These are phyloP conservation scores for Ophiodon elongatus DNA, from an alignment of 2,113 vertebrate species.

Conservation along the genomic window DNA sequence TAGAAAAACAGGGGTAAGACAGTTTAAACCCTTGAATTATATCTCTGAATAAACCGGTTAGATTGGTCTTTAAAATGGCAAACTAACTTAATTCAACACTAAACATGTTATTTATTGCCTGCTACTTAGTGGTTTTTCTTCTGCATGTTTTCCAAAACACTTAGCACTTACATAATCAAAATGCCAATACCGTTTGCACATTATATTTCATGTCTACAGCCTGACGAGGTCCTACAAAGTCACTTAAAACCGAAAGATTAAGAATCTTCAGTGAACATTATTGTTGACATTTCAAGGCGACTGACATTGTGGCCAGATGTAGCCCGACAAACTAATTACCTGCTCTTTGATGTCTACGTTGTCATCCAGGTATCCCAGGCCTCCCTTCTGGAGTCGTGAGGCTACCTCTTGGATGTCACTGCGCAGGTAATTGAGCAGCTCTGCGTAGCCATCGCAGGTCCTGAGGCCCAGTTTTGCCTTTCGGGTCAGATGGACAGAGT, in stretches of 20 bases:
- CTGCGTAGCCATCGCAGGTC: slow-evolving; percentile 90
- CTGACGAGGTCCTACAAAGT: neutral
- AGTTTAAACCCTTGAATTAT: too few relatives aligned
- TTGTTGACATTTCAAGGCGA: neutral
- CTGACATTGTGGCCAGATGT: neutral
- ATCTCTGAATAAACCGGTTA: neutral
- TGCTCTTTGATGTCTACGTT: slow-evolving; percentile 89
- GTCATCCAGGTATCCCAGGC: slow-evolving; percentile 94
- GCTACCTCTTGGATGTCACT: slow-evolving; percentile 97
- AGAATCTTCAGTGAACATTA: neutral
- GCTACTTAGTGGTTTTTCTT: neutral
- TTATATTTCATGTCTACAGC: neutral
- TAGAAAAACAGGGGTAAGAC: neutral
- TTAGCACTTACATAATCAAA: neutral
- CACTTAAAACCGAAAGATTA: neutral
- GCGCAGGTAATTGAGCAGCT: slow-evolving; percentile 92
- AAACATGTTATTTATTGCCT: too few relatives aligned
- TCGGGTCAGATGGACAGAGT: slow-evolving; percentile 92
- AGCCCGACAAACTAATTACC: slow-evolving; percentile 78
- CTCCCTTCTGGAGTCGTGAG: slow-evolving; percentile 94
- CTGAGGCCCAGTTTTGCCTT: slow-evolving; percentile 90
- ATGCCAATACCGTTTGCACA: neutral
- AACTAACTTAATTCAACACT: too few relatives aligned
- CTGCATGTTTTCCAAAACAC: neutral
- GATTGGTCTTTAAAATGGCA: too few relatives aligned